Evolutionary conservation across 2,888 invertebrate species (phyloP), one percentile per base, ranked within the genome.

Genomic region (Amorpha juglandis): DNA sequence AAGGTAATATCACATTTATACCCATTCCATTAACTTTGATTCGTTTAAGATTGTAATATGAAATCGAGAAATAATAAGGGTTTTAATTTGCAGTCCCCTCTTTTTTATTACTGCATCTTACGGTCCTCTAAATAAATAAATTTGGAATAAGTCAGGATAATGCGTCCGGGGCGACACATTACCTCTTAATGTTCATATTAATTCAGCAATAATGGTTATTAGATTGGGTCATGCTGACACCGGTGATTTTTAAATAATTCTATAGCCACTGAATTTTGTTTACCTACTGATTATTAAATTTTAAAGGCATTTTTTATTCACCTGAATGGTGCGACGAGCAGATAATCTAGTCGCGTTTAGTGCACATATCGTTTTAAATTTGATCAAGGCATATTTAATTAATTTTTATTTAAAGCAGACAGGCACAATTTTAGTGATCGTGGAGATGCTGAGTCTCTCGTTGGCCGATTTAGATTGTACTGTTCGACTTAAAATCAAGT

Each of bases 161-260:
- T 80, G 82, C 74, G 73, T 76, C 86, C 82, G 47, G 63, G 68
- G 80, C 77, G 83, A 79, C 79, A 77, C 76, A 74, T 75, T 71
- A 69, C 72, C 63, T 66, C 71, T 75, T 75, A 78, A 82, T 78
- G 78, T 70, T 71, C 67, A 74, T 78, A 78, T 75, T 79, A 77
- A 79, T 78, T 78, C 74, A 70, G 69, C 69, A 71, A 66, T 80
- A 81, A 82, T 79, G 76, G 81, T 74, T 78, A 76, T 80, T 78
- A 72, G 74, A 72, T 66, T 19, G 33, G 63, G 70, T 67, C 33
- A 51, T 38, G 52, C 48, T 11, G 62, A 50, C 66, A 62, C 63
- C 66, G 64, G 63, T 63, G 52, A 68, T 70, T 69, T 73, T 77
- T 68, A 67, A 70, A 62, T 70, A 72, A 58, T 58, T 68, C 70